A percentile compares a stretch with the other conserved stretches of the same genome.
phyloP scores from a whole-genome alignment of 2,113 vertebrate species.

The Neofelis nebulosa region DNA sequence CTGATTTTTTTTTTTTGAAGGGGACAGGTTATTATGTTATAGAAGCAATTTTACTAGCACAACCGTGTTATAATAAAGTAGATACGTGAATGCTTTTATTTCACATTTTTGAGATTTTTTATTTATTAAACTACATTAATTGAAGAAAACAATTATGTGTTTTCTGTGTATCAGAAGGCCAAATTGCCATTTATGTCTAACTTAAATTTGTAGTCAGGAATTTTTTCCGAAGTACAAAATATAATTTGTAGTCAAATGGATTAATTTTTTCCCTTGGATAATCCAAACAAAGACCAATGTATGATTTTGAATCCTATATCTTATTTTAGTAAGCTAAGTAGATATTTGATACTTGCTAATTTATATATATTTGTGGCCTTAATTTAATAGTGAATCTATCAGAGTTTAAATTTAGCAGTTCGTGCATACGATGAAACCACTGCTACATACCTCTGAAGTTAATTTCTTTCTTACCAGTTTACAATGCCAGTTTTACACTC shows the following conservation, averaged over 20 bases:
- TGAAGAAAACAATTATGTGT: constrained; percentile 31
- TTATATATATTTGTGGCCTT: constrained; percentile 43
- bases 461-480: constrained; percentile 53
- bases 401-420: constrained; percentile 39
- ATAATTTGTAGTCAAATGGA: constrained; percentile 48
- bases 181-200: constrained; percentile 57
- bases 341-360: constrained; percentile 56
- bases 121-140: constrained; percentile 46
- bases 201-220: constrained; percentile 59
- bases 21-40: neutral
- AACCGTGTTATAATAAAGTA: constrained; percentile 43
- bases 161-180: constrained; percentile 44
- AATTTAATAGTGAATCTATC: constrained; percentile 49
- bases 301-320: constrained; percentile 49
- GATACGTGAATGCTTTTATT: constrained; percentile 31
- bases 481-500: constrained; percentile 53
- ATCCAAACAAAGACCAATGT: neutral
- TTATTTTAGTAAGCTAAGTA: constrained; percentile 43
- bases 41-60: constrained; percentile 27
- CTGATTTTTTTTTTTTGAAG: neutral
- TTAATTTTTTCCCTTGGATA: constrained; percentile 52
- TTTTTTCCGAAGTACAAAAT: constrained; percentile 64
- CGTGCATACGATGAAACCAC: neutral
- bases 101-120: neutral
- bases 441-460: neutral